A percentile compares a stretch with the other conserved stretches of the same genome.
Conservation (phyloP, 1,140 invertebrate species). For the Metopolophium dirhodum region DNA sequence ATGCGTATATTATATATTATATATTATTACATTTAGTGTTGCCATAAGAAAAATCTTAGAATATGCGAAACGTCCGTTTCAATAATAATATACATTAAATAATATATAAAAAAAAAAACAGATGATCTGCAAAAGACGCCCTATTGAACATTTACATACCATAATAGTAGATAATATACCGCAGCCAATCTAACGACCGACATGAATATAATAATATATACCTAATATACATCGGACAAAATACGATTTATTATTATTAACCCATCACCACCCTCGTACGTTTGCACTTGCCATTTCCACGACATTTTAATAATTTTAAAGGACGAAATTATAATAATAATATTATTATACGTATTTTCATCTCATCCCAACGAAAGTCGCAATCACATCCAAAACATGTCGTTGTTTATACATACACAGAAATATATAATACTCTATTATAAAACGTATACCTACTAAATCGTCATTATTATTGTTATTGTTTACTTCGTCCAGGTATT, state of each 20-base stretch:
- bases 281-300: not conserved
- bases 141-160: not conserved
- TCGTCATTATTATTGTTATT: not conserved
- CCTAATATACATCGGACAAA: not conserved
- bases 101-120: not conserved
- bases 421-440: not conserved
- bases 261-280: not conserved
- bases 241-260: not conserved
- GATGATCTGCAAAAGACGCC: not conserved
- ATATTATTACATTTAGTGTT: conserved; percentile 17
- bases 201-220: not conserved
- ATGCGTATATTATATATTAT: not conserved
- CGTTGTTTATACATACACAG: not conserved
- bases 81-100: not conserved
- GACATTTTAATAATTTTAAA: not conserved
- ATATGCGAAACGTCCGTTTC: not conserved
- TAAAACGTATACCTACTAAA: not conserved
- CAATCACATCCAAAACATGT: not conserved
- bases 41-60: not conserved
- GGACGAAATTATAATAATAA: too few relatives aligned
- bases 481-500: conserved; percentile 3
- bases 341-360: not conserved
- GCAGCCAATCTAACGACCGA: not conserved
- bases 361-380: not conserved
- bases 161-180: not conserved